A percentile compares a stretch with the other conserved stretches of the same genome.
Evolutionary conservation across 1,140 invertebrate species (phyloP).

Genomic region (Sarcophaga bullata): DNA sequence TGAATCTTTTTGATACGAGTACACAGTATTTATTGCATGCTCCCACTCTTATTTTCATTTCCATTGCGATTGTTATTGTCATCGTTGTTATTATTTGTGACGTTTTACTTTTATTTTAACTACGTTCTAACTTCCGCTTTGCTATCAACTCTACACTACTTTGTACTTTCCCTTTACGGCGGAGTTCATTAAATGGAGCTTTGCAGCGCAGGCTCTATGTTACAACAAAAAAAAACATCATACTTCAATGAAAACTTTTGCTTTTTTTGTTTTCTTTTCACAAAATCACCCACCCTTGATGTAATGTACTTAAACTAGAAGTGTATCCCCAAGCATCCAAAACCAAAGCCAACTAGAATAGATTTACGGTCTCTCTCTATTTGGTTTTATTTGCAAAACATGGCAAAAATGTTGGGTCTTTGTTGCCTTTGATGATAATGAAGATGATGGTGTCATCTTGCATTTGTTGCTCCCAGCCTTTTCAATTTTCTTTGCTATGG

Average conservation of each 20-base stretch:
- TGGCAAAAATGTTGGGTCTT: neutral
- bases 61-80: neutral
- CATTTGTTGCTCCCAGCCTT: conserved; percentile 17
- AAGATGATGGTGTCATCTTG: neutral
- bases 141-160: too few species aligned
- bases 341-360: neutral
- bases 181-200: neutral
- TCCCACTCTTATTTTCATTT: too few species aligned
- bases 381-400: neutral
- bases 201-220: neutral
- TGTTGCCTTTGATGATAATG: too few species aligned
- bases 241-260: too few species aligned
- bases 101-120: conserved; percentile 22
- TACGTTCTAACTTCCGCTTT: conserved; percentile 17
- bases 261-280: neutral
- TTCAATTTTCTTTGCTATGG: neutral
- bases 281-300: neutral
- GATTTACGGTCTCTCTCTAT: neutral
- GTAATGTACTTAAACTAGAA: neutral
- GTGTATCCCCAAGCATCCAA: neutral
- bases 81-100: conserved; percentile 8
- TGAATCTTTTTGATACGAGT: too few species aligned
- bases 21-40: neutral
- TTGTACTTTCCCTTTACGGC: too few species aligned
- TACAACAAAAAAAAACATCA: too few species aligned